Conservation (phyloP, 2,888 invertebrate genomes). For the Drosophila tanythrix region DNA sequence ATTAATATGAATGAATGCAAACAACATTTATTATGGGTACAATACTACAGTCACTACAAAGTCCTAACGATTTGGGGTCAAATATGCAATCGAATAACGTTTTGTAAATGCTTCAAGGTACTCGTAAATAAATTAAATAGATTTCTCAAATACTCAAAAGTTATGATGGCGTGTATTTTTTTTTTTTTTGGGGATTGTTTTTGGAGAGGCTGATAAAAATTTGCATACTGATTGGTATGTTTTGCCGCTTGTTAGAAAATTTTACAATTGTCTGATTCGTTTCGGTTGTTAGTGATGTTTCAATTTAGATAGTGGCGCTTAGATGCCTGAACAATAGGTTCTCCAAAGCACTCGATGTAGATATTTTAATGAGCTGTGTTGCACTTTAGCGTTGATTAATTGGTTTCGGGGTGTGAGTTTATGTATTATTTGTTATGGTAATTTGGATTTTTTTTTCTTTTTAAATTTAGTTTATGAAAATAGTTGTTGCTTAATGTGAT, state of each 20-base stretch:
- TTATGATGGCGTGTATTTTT: slow-evolving; percentile 37
- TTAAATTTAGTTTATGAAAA: slow-evolving; percentile 26
- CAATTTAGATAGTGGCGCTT: slow-evolving; percentile 36
- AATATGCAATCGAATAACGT: slow-evolving; percentile 39
- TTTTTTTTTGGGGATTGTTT: not conserved
- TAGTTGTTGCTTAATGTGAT: slow-evolving; percentile 80
- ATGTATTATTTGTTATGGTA: slow-evolving; percentile 30
- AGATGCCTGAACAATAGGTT: slow-evolving; percentile 33
- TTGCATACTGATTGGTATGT: slow-evolving; percentile 28
- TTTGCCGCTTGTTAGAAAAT: slow-evolving; percentile 1
- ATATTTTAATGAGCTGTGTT: slow-evolving; percentile 23
- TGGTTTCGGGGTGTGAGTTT: slow-evolving; percentile 12
- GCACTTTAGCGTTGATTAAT: slow-evolving; percentile 15
- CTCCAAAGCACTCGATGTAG: slow-evolving; percentile 14
- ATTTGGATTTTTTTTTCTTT: slow-evolving; percentile 14
- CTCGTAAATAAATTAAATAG: slow-evolving; percentile 52
- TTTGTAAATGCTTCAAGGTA: slow-evolving; percentile 69
- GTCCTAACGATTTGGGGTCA: slow-evolving; percentile 39
- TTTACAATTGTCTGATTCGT: slow-evolving; percentile 21
- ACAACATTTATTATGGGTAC: slow-evolving; percentile 36
- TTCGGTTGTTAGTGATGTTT: slow-evolving; percentile 21
- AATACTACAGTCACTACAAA: slow-evolving; percentile 44
- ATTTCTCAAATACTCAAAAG: slow-evolving; percentile 49
- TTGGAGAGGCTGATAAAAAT: slow-evolving; percentile 41
- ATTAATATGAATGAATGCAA: slow-evolving; percentile 37